phyloP scores from a whole-genome alignment of 2,888 invertebrate species.

The Tinea pellionella region DNA sequence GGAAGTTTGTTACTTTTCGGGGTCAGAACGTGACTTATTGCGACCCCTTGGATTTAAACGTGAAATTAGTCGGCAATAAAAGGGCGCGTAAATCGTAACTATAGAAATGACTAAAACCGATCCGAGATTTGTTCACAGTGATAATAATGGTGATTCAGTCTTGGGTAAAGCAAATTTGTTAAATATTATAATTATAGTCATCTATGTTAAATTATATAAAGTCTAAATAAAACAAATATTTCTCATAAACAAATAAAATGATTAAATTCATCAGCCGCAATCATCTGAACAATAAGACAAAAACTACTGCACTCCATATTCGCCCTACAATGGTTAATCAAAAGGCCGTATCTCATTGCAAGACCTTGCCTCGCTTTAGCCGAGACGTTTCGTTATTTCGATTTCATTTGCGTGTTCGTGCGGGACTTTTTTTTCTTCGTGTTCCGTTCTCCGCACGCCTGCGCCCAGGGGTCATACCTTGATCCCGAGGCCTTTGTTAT shows the following conservation, averaged over 20 bases:
- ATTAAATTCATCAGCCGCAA: not conserved
- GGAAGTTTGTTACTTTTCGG: slow-evolving; percentile 54
- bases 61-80: slow-evolving; percentile 45
- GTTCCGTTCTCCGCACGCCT: slow-evolving; percentile 28
- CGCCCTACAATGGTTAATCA: slow-evolving; percentile 55
- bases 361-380: slow-evolving; percentile 36
- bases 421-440: slow-evolving; percentile 42
- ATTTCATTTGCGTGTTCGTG: slow-evolving; percentile 68
- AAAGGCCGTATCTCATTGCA: slow-evolving; percentile 61
- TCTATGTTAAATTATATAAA: no score
- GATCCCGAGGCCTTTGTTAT: slow-evolving; percentile 53
- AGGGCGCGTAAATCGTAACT: slow-evolving; percentile 31
- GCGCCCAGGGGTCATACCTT: slow-evolving; percentile 46
- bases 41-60: slow-evolving; percentile 36
- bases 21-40: slow-evolving; percentile 45
- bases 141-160: not conserved
- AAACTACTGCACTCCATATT: slow-evolving; percentile 7
- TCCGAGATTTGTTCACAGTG: not conserved
- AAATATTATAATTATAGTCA: no score
- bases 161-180: no score
- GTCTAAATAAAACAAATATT: not conserved
- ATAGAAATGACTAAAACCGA: slow-evolving; percentile 26
- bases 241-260: not conserved
- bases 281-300: not conserved
- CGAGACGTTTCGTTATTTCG: slow-evolving; percentile 58